Base-by-base conservation (phyloP, 2,888 invertebrate genomes). In the Tyria jacobaeae region DNA sequence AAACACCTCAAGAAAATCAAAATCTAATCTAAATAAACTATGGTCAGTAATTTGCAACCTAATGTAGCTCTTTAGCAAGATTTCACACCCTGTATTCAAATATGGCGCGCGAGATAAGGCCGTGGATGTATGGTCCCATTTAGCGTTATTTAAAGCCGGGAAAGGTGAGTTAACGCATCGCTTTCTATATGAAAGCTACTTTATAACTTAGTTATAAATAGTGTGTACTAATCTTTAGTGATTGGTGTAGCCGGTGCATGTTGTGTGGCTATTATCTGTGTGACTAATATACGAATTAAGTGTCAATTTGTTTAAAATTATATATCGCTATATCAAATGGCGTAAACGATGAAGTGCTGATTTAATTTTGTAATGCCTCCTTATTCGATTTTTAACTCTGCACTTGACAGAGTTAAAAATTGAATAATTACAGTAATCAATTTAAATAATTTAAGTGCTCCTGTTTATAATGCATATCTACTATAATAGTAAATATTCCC, bases 51-150 rank as follows among this genome's bases (percentile, higher is more conserved):
- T 75, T 76, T 75, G 73, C 76, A 76, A 70, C 72, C 67, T 75
- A 75, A 76, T 73, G 66, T 71, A 73, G 63, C 74, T 75, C 64
- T 62, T 71, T 75, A 71, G 70, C 69, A 55, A 70, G 68, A 76
- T 75, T 76, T 70, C 70, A 78, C 77, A 78, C 72, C 72, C 72
- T 73, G 76, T 83, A 77, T 72, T 78, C 63, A 72, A 79, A 76
- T 73, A 79, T 76, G 72, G 72, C 71, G 65, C 60, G 37, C 59
- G 61, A 80, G 81, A 80, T 82, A 77, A 72, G 69, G 66, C 57
- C 35, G 76, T 79, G 76, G 76, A 83, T 82, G 67, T 77, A 77
- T 73, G 71, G 77, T 73, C 72, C 76, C 80, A 80, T 82, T 82
- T 82, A 79, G 74, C 65, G 80, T 83, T 80, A 81, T 83, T 82